Evolutionary conservation across 2,888 invertebrate genomes (phyloP).

Genomic region (Mythimna vitellina): DNA sequence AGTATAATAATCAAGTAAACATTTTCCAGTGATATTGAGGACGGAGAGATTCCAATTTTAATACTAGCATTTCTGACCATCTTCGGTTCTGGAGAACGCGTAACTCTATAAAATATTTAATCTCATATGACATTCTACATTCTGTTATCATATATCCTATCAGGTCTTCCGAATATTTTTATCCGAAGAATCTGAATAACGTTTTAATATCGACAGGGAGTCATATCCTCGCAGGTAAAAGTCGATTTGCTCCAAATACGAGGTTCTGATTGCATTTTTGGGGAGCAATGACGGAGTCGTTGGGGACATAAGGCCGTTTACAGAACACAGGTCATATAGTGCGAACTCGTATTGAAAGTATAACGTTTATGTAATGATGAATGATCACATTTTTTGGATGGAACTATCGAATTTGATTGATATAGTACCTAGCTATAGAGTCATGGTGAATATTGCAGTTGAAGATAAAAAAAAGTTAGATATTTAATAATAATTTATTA

Average conservation of each 20-base stretch:
- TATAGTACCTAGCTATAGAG: neutral
- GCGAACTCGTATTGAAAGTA: constrained; percentile 20
- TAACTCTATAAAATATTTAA: constrained; percentile 40
- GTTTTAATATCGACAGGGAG: constrained; percentile 50
- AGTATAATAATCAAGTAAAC: neutral
- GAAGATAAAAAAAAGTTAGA: neutral
- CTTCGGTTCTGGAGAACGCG: neutral
- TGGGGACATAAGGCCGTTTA: constrained; percentile 8
- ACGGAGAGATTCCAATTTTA: constrained; percentile 13
- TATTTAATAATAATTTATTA: neutral
- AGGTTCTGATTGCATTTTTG: constrained; percentile 44
- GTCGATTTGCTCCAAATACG: constrained; percentile 25
- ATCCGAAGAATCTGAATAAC: constrained; percentile 45
- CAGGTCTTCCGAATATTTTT: constrained; percentile 32
- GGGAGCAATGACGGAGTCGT: constrained; percentile 18
- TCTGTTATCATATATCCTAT: constrained; percentile 40
- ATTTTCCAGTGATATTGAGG: constrained; percentile 4
- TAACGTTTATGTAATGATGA: constrained; percentile 22
- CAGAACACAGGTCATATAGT: constrained; percentile 4
- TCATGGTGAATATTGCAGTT: neutral
- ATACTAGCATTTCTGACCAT: constrained; percentile 28
- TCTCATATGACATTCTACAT: constrained; percentile 27
- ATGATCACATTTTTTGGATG: constrained; percentile 23
- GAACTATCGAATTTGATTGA: constrained; percentile 35
- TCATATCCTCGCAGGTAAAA: constrained; percentile 21